phyloP scores from a whole-genome alignment of 2,797 vertebrate species.

The Argyrosomus regius region DNA sequence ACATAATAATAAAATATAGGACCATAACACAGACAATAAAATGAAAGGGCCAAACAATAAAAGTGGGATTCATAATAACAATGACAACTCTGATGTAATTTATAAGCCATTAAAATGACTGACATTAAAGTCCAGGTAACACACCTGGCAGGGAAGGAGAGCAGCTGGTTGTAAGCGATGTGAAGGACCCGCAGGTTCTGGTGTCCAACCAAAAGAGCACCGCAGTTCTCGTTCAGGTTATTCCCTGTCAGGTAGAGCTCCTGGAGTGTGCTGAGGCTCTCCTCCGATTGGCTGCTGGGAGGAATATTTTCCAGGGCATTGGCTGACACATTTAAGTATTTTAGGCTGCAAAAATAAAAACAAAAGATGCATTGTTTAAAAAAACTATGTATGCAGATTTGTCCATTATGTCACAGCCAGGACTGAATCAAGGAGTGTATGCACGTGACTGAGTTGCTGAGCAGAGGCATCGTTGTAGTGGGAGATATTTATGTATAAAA shows the following conservation, averaged over 20 bases:
- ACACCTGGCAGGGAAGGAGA: constrained; percentile 96
- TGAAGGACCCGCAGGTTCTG: constrained; percentile 92
- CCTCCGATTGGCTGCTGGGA: constrained; percentile 88
- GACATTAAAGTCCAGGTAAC: background rate
- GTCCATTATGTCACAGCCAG: background rate
- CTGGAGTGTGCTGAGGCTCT: constrained; percentile 94
- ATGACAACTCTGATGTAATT: background rate
- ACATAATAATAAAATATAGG: too few relatives aligned
- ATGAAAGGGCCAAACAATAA: background rate
- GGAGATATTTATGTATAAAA: background rate
- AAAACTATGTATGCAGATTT: background rate
- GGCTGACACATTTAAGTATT: constrained; percentile 95
- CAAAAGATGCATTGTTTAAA: background rate
- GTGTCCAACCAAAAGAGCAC: constrained; percentile 91
- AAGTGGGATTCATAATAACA: background rate
- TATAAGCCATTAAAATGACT: background rate
- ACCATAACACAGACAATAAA: background rate
- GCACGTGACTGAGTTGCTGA: background rate
- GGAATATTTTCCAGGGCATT: constrained; percentile 94
- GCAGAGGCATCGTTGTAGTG: background rate
- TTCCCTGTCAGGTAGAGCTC: constrained; percentile 95
- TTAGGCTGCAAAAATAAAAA: constrained; percentile 85
- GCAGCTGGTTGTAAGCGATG: constrained; percentile 94
- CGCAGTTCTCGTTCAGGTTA: constrained; percentile 93
- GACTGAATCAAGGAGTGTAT: background rate